These are phyloP conservation scores for Odontamblyopus lacepedii DNA, from an alignment of 2,797 vertebrate genomes.

Conservation along the genomic window DNA sequence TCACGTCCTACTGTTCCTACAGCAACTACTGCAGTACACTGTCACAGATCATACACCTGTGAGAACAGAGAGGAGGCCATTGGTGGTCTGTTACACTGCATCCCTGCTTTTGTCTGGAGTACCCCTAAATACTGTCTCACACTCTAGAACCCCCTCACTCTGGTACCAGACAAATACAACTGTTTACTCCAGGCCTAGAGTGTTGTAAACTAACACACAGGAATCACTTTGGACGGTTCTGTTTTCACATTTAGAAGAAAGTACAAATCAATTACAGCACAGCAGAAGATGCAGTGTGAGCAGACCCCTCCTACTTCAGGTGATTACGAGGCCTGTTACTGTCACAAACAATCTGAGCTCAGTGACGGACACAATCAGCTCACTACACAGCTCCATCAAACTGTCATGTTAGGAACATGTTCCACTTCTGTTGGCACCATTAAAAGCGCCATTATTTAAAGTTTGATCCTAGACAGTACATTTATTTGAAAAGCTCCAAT, in stretches of 20 bases:
- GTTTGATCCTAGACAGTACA: background rate
- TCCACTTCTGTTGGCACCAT: background rate
- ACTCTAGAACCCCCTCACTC: too few relatives aligned
- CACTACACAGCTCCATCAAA: conserved; percentile 34
- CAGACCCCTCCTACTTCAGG: conserved; percentile 55
- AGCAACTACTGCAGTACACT: conserved; percentile 27
- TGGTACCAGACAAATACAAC: too few relatives aligned
- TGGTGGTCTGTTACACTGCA: too few relatives aligned
- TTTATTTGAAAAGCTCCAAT: background rate
- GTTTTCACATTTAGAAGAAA: too few relatives aligned
- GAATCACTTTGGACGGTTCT: too few relatives aligned
- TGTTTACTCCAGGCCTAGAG: too few relatives aligned
- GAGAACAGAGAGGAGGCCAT: conserved; percentile 26
- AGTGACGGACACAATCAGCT: conserved; percentile 52
- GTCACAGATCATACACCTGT: conserved; percentile 28
- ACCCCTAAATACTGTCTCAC: too few relatives aligned
- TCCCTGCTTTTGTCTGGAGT: too few relatives aligned
- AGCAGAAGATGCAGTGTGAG: conserved; percentile 27
- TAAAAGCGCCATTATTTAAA: background rate
- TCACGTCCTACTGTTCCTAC: conserved; percentile 49
- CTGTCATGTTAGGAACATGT: background rate
- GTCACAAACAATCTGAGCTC: conserved; percentile 67
- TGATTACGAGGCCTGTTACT: conserved; percentile 71
- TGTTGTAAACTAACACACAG: too few relatives aligned
- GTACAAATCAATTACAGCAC: too few relatives aligned